Conservation (phyloP, 2,113 vertebrate genomes). For the Tylochromis polylepis region DNA sequence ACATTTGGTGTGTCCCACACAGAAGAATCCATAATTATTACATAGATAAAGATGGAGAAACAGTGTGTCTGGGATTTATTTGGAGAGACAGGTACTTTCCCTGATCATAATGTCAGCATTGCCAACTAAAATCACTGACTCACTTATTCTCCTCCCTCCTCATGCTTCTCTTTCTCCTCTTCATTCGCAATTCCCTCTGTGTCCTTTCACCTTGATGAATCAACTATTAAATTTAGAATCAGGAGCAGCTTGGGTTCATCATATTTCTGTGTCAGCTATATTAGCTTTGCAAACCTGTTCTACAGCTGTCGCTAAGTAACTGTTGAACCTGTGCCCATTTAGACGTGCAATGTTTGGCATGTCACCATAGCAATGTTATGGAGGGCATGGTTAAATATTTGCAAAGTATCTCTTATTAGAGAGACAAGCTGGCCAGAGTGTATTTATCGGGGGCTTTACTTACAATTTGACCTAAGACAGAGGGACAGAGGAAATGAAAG, state of each 20-base stretch:
- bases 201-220: slow-evolving; percentile 3
- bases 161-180: background rate
- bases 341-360: slow-evolving; percentile 49
- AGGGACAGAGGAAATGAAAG: background rate
- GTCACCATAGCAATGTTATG: slow-evolving; percentile 51
- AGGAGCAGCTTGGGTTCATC: background rate
- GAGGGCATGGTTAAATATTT: slow-evolving; percentile 59
- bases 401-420: slow-evolving; percentile 47
- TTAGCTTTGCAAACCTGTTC: slow-evolving; percentile 30
- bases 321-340: slow-evolving; percentile 5
- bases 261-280: background rate
- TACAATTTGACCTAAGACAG: background rate
- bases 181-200: background rate
- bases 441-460: background rate
- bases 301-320: slow-evolving; percentile 34
- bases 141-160: slow-evolving; percentile 20
- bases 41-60: background rate
- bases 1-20: background rate
- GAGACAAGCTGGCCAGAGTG: background rate
- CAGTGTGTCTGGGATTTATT: background rate
- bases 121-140: slow-evolving; percentile 34
- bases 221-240: background rate
- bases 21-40: background rate
- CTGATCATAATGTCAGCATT: slow-evolving; percentile 29
- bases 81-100: slow-evolving; percentile 64